Base-by-base conservation (phyloP, 2,113 vertebrate genomes). In the Elephas maximus region DNA sequence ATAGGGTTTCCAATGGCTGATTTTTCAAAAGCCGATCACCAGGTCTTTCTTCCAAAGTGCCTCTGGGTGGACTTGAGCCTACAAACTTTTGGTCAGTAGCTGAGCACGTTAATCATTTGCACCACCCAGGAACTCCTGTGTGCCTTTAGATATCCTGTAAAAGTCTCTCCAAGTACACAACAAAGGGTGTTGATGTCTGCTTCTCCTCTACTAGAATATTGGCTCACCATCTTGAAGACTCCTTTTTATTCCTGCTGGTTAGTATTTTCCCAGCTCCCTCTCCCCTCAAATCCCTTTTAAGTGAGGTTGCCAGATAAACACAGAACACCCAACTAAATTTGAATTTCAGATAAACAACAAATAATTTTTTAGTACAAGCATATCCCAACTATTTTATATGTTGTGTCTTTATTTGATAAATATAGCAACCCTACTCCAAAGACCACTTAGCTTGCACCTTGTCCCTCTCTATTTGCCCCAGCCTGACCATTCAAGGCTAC, bases 391-490 rank as follows among this genome's bases (percentile, higher is more conserved):
- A 85, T 20, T 89, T 41, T 15, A 30, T 10, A 2, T 18, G 17
- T 45, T 78, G 0, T 18, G 51, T 85, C 81, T 93, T 65, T 28
- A 33, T 73, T 92, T 69, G 44, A 60, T 81, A 76, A 84, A 5
- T 15, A 23, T 17, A 51, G 37, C 37, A 69, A 7, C 26, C 67
- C 45, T n/a, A 45, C 30, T 90, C 88, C 28, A 57, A 69, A 94
- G 48, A 73, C 0, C 14, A n/a, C 10, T 17, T 78, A 88, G 11
- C 17, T 53, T 21, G 21, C 1, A 6, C 5, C 62, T 57, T 33
- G 21, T 18, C 4, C 17, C n/a, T 37, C 8, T 0, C 62, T 14
- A 18, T 8, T 21, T 4, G 0, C 4, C 51, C 7, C 10, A 3
- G 5, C 1, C 6, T 2, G 4, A 20, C 6, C 33, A 83, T 20